Evolutionary conservation across 1,140 invertebrate genomes (phyloP).

Genomic region (Drosophila arizonae): DNA sequence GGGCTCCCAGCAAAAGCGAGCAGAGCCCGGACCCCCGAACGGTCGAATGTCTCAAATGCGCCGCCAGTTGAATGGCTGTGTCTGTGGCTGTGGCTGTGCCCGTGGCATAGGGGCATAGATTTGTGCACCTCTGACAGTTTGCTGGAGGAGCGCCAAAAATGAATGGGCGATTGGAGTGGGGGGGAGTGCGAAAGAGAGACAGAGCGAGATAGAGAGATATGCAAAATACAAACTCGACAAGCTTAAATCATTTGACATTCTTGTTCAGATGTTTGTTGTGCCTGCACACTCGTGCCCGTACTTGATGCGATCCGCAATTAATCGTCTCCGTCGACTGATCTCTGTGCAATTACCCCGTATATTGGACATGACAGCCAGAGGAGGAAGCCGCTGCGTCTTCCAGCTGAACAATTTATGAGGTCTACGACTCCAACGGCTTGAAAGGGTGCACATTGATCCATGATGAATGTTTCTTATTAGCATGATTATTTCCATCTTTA

Average conservation of each 20-base stretch:
- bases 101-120: constrained; percentile 46
- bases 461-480: too few relatives aligned
- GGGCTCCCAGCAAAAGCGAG: not conserved
- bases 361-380: constrained; percentile 21
- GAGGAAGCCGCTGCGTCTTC: constrained; percentile 13
- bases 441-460: too few relatives aligned
- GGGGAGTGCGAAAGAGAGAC: too few relatives aligned
- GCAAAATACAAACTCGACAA: not conserved
- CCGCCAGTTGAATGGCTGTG: constrained; percentile 53
- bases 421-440: not conserved
- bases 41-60: constrained; percentile 30
- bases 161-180: constrained; percentile 38
- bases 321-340: constrained; percentile 21
- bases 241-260: constrained; percentile 52
- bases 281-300: not conserved
- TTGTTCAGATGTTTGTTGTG: constrained; percentile 27
- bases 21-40: not conserved
- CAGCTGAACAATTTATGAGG: constrained; percentile 26
- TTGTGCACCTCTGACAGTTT: constrained; percentile 69
- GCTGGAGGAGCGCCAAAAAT: constrained; percentile 77
- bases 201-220: not conserved
- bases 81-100: not conserved
- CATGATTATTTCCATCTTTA: too few relatives aligned
- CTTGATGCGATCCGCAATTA: constrained; percentile 35
- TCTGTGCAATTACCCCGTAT: constrained; percentile 15